phyloP scores from a whole-genome alignment of 2,113 vertebrate species.

The Microcebus tavaratra region DNA sequence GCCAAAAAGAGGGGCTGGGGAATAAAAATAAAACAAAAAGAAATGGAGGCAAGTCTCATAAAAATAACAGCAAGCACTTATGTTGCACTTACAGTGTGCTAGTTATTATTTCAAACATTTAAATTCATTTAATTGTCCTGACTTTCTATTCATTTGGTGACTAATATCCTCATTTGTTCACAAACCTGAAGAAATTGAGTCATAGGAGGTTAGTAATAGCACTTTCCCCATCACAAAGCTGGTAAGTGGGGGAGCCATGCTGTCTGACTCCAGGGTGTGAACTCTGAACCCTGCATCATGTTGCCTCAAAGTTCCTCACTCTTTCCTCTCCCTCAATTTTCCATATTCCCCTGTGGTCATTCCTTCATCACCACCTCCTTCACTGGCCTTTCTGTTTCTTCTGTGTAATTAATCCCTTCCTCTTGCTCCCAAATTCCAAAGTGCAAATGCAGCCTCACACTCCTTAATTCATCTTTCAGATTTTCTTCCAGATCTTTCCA shows the following conservation, averaged over 20 bases:
- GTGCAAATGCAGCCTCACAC: neutral
- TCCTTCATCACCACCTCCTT: neutral
- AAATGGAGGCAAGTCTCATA: neutral
- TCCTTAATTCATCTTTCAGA: neutral
- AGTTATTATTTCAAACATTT: neutral
- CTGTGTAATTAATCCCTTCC: neutral
- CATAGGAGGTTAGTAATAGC: neutral
- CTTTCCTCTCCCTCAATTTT: neutral
- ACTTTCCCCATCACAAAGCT: neutral
- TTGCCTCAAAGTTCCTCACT: neutral
- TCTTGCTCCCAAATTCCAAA: neutral
- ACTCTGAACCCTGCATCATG: neutral
- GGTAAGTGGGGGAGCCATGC: neutral
- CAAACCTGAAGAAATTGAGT: neutral
- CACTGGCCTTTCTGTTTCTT: neutral
- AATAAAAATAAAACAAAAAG: neutral
- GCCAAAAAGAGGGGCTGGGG: neutral
- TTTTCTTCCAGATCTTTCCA: neutral
- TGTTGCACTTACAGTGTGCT: accelerated
- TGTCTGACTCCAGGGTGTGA: neutral
- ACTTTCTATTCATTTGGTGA: neutral
- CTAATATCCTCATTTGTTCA: neutral
- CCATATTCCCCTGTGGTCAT: neutral
- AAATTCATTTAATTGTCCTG: neutral
- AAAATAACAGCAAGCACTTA: accelerated